These are phyloP conservation scores for Alouatta palliata DNA, from an alignment of 2,113 vertebrate genomes.

Conservation along the genomic window DNA sequence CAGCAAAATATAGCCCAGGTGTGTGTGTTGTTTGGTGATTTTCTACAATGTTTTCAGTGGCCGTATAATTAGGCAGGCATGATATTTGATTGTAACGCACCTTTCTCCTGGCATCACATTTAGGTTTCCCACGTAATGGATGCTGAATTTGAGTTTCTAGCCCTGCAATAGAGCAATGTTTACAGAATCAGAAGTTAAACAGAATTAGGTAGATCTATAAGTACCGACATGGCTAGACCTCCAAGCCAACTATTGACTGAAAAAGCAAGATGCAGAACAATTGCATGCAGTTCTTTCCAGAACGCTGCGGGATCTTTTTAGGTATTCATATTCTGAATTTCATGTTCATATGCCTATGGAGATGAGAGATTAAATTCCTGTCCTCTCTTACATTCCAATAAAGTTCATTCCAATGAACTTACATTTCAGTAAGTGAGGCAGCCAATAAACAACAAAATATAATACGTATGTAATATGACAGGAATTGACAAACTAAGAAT, in stretches of 20 bases:
- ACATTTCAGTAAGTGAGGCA: not conserved
- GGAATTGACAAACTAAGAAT: not conserved
- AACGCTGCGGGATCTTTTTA: not conserved
- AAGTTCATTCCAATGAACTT: not conserved
- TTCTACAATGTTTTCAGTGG: not conserved
- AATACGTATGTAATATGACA: not conserved
- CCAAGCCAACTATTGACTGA: not conserved
- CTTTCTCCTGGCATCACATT: not conserved
- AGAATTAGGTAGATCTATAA: not conserved
- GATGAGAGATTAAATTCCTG: not conserved
- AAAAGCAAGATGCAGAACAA: not conserved
- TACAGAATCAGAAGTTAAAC: not conserved
- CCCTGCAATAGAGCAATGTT: not conserved
- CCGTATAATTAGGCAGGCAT: not conserved
- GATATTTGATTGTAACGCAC: not conserved
- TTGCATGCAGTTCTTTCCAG: not conserved
- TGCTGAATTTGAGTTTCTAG: not conserved
- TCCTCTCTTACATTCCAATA: not conserved
- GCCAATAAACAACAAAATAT: not conserved
- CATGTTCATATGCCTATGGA: not conserved
- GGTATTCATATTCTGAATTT: not conserved
- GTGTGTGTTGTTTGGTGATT: not conserved
- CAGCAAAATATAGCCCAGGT: not conserved
- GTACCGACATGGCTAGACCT: not conserved
- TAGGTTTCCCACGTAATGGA: not conserved